phyloP scores from a whole-genome alignment of 2,797 vertebrate species.

The Percopsis omiscomaycus region DNA sequence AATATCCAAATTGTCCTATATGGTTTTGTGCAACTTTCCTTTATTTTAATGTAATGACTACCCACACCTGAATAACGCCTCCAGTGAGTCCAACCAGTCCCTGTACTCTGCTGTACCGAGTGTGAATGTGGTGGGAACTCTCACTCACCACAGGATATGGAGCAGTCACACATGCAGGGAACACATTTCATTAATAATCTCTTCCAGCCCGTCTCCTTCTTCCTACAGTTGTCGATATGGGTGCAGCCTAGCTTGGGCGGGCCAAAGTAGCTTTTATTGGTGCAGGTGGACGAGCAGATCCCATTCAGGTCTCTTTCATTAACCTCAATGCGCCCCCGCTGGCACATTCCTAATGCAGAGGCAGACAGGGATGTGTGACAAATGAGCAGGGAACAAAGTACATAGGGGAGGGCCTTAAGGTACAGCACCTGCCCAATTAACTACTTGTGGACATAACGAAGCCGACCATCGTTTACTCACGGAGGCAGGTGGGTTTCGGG shows the following conservation, averaged over 20 bases:
- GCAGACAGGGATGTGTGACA: not conserved
- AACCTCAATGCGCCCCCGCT: conserved; percentile 74
- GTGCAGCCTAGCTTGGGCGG: conserved; percentile 72
- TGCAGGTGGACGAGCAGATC: conserved; percentile 79
- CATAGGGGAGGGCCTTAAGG: not conserved
- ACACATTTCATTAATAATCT: conserved; percentile 80
- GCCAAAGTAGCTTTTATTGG: conserved; percentile 67
- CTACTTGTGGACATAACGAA: no score
- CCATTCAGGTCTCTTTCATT: conserved; percentile 76
- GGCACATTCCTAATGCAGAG: conserved; percentile 77
- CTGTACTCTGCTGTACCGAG: no score
- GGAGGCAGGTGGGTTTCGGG: conserved; percentile 78
- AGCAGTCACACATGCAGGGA: conserved; percentile 82
- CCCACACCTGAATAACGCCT: conserved; percentile 6
- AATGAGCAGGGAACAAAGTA: not conserved
- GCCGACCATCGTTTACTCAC: conserved; percentile 67
- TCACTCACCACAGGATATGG: conserved; percentile 75
- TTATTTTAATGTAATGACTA: conserved; percentile 4
- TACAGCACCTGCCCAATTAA: not conserved
- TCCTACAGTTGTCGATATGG: conserved; percentile 76
- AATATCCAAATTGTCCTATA: not conserved
- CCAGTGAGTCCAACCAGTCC: no score
- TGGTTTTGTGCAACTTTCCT: not conserved
- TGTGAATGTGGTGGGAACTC: not conserved
- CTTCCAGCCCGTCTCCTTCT: conserved; percentile 80